Conservation (phyloP, 1,140 invertebrate genomes). For the Diachasmimorpha longicaudata region DNA sequence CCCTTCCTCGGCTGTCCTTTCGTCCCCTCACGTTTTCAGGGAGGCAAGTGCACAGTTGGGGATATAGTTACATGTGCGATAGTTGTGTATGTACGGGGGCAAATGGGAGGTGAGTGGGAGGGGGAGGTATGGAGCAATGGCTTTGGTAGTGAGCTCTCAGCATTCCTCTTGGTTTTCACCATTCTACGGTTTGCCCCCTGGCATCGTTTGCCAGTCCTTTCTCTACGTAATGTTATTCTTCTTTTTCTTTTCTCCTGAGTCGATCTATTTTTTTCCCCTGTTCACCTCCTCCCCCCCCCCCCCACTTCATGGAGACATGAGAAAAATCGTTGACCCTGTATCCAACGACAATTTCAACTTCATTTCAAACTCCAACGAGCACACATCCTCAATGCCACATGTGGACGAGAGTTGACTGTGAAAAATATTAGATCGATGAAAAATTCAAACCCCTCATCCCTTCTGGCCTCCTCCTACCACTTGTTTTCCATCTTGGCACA, state of each 20-base stretch:
- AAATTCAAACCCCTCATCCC: background rate
- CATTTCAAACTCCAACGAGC: conserved; percentile 7
- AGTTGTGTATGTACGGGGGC: conserved; percentile 15
- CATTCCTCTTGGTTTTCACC: background rate
- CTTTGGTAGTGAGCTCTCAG: background rate
- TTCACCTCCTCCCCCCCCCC: background rate
- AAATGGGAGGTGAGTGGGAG: too few species aligned
- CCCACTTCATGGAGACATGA: background rate
- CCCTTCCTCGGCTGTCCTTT: background rate
- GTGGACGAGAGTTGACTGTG: background rate
- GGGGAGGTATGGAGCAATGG: background rate
- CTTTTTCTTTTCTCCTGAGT: background rate
- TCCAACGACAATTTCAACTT: conserved; percentile 13
- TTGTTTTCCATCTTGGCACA: background rate
- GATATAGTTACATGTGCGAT: background rate
- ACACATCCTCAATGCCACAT: background rate
- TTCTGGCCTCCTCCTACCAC: background rate
- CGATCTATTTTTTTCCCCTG: background rate
- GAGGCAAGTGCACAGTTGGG: background rate
- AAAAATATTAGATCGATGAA: conserved; percentile 14
- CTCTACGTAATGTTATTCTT: conserved; percentile 9
- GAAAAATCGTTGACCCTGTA: conserved; percentile 8
- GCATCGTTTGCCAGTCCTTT: conserved; percentile 13
- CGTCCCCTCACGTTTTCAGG: background rate
- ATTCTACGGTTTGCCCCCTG: background rate